Evolutionary conservation across 2,113 vertebrate species (phyloP), one percentile per base, ranked within the genome.

Genomic region (Antigone vipio): DNA sequence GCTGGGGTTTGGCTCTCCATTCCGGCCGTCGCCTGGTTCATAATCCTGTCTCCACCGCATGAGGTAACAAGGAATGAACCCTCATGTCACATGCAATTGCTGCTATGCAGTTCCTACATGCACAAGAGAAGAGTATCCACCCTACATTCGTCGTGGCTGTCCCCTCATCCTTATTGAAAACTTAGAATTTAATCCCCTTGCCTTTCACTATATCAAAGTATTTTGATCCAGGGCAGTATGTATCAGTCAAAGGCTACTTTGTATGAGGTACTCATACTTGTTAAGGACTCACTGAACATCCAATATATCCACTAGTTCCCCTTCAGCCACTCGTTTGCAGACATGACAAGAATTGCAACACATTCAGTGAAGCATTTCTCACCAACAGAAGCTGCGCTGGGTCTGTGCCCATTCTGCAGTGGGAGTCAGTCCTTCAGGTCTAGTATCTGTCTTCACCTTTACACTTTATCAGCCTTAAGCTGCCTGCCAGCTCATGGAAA

Each of bases 91-190:
- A 44, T 34, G 44, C 13, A 8, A 79, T 12, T 75, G 79, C 72
- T 83, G 86, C 63, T 69, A 8, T 18, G 56, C 69, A 92, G 81
- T 72, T 44, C 38, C 92, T 85, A 42, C 52, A 23, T 5, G 52
- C 77, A 89, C 56, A 74, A 62, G 40, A 78, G 71, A 85, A 68
- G 68, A 85, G 53, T 64, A 53, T 69, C 80, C 85, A 78, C 60
- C 76, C 84, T 80, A 44, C 50, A 23, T 71, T 47, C 35, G 38
- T 29, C 59, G 47, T 38, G 44, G 29, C 19, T 78, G 64, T 56
- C 78, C 59, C 15, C 23, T 91, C 88, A 91, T 49, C 87, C 94
- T 75, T 84, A 96, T 10, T 88, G 90, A 83, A 94, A 92, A 88
- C 18, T 78, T 63, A 75, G 59, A n/a, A 47, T 74, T 91, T 89